phyloP scores from a whole-genome alignment of 1,140 invertebrate species.

The Dendroctonus ponderosae region DNA sequence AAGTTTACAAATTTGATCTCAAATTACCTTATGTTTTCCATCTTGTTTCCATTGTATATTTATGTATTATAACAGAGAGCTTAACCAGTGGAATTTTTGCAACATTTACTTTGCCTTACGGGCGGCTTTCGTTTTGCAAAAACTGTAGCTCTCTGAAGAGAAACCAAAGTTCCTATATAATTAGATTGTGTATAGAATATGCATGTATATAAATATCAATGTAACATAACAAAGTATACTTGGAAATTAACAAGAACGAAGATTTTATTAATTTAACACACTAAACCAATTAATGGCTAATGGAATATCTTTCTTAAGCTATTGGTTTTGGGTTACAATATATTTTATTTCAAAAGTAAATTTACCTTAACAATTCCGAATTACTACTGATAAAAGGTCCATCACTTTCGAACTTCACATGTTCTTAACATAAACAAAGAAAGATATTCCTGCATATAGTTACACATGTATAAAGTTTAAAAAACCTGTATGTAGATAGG shows the following conservation, averaged over 20 bases:
- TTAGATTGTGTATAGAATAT: slow-evolving; percentile 4
- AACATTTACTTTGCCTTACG: background rate
- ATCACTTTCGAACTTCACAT: too few species aligned
- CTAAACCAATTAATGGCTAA: background rate
- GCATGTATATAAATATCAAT: background rate
- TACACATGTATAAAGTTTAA: background rate
- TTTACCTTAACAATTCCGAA: too few species aligned
- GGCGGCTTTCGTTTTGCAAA: background rate
- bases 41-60: slow-evolving; percentile 9
- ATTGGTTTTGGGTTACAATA: background rate
- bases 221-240: background rate
- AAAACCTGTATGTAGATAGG: slow-evolving; percentile 13
- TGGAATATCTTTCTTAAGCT: background rate
- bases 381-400: too few species aligned
- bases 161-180: slow-evolving; percentile 49
- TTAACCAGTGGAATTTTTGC: slow-evolving; percentile 3
- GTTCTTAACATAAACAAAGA: background rate
- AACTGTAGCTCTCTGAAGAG: slow-evolving; percentile 29
- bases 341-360: too few species aligned
- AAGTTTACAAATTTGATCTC: slow-evolving; percentile 14
- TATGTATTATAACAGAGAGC: background rate
- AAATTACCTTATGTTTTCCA: slow-evolving; percentile 5
- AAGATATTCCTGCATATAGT: background rate
- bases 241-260: background rate
- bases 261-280: background rate